A percentile compares a stretch with the other conserved stretches of the same genome.
These are phyloP conservation scores for Pachycephus smyrnensis DNA, from an alignment of 2,888 invertebrate genomes.

Conservation along the genomic window DNA sequence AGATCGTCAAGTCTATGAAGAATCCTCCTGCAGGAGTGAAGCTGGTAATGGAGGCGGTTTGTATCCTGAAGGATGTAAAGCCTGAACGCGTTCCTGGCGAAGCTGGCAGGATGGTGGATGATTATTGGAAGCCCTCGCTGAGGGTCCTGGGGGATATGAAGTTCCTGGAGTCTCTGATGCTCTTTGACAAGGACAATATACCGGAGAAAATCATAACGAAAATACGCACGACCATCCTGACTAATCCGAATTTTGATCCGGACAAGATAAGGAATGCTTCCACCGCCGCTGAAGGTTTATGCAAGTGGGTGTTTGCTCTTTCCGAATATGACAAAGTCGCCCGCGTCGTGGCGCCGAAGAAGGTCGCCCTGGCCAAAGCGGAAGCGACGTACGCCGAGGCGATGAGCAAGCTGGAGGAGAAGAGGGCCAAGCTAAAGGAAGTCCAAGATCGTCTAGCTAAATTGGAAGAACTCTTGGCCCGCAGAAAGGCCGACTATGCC, in stretches of 20 bases:
- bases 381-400: constrained; percentile 82
- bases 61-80: constrained; percentile 92
- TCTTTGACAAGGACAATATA: constrained; percentile 95
- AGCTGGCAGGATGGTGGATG: constrained; percentile 87
- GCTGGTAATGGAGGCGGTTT: constrained; percentile 96
- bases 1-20: constrained; percentile 97
- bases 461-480: constrained; percentile 79
- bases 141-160: constrained; percentile 91
- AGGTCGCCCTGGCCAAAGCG: constrained; percentile 86
- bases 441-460: constrained; percentile 75
- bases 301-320: constrained; percentile 95
- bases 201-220: constrained; percentile 85
- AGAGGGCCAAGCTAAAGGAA: constrained; percentile 81
- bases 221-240: constrained; percentile 82
- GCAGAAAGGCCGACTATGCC: constrained; percentile 76
- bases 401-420: constrained; percentile 83
- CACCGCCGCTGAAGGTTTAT: constrained; percentile 90
- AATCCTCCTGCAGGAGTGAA: constrained; percentile 92
- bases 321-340: constrained; percentile 95
- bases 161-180: constrained; percentile 87
- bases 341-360: constrained; percentile 93
- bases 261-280: constrained; percentile 90
- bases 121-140: constrained; percentile 94
- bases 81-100: constrained; percentile 84
- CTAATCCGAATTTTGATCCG: constrained; percentile 91